Conservation (phyloP, 2,888 invertebrate genomes). For the Eumerus sabulonum region DNA sequence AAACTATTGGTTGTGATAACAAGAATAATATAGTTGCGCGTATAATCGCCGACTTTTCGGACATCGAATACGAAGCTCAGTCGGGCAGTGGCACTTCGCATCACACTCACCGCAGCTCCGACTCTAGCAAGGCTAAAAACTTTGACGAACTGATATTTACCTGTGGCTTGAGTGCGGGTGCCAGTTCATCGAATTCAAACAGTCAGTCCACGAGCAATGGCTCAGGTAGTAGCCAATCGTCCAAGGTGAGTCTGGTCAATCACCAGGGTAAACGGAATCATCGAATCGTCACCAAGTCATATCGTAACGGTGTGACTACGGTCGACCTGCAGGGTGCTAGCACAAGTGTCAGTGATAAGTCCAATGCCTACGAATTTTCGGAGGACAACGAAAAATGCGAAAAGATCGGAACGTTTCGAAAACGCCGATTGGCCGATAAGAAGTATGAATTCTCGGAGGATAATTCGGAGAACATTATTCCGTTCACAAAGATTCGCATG, state of each 20-base stretch:
- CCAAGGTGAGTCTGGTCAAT: slow-evolving; percentile 71
- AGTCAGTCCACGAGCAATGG: slow-evolving; percentile 33
- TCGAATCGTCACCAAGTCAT: slow-evolving; percentile 78
- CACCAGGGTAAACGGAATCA: slow-evolving; percentile 75
- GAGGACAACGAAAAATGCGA: slow-evolving; percentile 92
- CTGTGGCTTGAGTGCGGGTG: slow-evolving; percentile 72
- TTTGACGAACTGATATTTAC: slow-evolving; percentile 81
- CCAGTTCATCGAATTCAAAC: slow-evolving; percentile 56
- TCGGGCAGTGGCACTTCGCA: slow-evolving; percentile 73
- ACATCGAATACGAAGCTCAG: slow-evolving; percentile 81
- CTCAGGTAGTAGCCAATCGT: slow-evolving; percentile 41
- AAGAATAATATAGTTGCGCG: slow-evolving; percentile 82
- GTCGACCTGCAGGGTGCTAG: slow-evolving; percentile 74
- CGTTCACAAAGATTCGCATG: slow-evolving; percentile 77
- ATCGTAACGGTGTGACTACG: slow-evolving; percentile 76
- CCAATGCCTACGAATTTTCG: slow-evolving; percentile 88
- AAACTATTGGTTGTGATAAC: slow-evolving; percentile 75
- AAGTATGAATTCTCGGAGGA: slow-evolving; percentile 95
- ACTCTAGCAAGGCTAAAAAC: slow-evolving; percentile 74
- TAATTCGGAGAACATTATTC: slow-evolving; percentile 83
- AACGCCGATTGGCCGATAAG: slow-evolving; percentile 91
- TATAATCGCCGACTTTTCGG: slow-evolving; percentile 83
- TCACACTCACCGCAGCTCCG: slow-evolving; percentile 17
- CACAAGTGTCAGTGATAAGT: slow-evolving; percentile 82
- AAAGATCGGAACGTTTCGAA: slow-evolving; percentile 91